These are phyloP conservation scores for Diuraphis noxia DNA, from an alignment of 1,140 invertebrate species.

Conservation along the genomic window DNA sequence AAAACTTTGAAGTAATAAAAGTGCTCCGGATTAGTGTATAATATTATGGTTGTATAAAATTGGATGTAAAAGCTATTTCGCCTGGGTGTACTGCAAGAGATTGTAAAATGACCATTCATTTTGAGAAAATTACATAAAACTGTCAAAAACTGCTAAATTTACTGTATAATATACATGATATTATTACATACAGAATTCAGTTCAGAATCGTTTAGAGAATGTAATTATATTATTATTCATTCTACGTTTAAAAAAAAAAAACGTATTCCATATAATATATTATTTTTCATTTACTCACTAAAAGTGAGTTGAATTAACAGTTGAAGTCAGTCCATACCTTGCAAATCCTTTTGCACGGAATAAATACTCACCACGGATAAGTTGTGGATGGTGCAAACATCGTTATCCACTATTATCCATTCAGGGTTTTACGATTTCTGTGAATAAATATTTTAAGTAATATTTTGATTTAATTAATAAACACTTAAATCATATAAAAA, in stretches of 20 bases:
- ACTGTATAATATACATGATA: background rate
- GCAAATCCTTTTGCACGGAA: background rate
- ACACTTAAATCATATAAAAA: background rate
- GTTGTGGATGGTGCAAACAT: background rate
- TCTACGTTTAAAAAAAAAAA: background rate
- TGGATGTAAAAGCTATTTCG: constrained; percentile 1
- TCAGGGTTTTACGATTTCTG: background rate
- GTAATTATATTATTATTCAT: background rate
- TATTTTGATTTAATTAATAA: background rate
- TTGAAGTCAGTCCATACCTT: background rate
- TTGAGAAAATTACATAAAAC: background rate
- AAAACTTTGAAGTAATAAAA: background rate
- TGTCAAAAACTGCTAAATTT: background rate
- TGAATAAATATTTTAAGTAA: background rate
- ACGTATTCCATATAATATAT: background rate
- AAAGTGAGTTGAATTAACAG: background rate
- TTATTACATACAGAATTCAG: background rate
- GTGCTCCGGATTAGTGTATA: background rate
- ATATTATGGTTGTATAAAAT: background rate
- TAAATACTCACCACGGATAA: background rate
- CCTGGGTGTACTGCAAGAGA: background rate
- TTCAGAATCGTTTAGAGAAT: background rate
- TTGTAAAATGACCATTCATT: background rate
- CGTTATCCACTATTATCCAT: background rate
- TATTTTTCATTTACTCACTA: background rate